A percentile compares a stretch with the other conserved stretches of the same genome.
These are phyloP conservation scores for Drosophila anomalata DNA, from an alignment of 2,888 invertebrate genomes.

Conservation along the genomic window DNA sequence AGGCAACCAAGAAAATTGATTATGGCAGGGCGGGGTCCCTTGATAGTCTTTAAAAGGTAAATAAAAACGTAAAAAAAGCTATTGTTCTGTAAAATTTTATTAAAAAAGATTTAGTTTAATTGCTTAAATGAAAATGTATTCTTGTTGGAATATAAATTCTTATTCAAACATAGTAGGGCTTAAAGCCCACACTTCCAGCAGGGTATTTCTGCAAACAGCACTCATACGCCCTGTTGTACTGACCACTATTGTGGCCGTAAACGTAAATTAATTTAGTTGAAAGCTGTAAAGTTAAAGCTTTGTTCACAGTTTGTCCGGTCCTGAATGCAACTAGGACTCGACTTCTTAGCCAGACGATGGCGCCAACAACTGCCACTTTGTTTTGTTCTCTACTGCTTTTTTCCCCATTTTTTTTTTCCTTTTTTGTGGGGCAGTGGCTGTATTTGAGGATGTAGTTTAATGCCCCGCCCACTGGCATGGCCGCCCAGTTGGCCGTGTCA, in stretches of 20 bases:
- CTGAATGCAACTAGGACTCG: slow-evolving; percentile 23
- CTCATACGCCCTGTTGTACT: slow-evolving; percentile 12
- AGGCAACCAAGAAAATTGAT: slow-evolving; percentile 18
- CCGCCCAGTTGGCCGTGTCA: slow-evolving; percentile 66
- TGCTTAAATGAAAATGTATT: too few relatives aligned
- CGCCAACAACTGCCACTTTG: slow-evolving; percentile 45
- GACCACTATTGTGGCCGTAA: slow-evolving; percentile 60
- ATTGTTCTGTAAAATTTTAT: not conserved
- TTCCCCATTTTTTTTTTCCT: slow-evolving; percentile 1
- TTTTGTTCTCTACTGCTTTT: slow-evolving; percentile 10
- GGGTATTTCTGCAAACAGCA: slow-evolving; percentile 15
- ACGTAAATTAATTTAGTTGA: slow-evolving; percentile 83
- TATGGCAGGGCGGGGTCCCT: not conserved
- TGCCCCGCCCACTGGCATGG: slow-evolving; percentile 45
- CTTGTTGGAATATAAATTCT: not conserved
- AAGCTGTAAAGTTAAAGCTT: slow-evolving; percentile 82
- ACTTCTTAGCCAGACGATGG: slow-evolving; percentile 26
- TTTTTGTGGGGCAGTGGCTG: slow-evolving; percentile 1
- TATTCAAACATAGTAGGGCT: not conserved
- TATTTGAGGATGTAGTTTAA: slow-evolving; percentile 60
- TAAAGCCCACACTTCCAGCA: not conserved
- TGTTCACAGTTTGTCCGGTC: slow-evolving; percentile 63
- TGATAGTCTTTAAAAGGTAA: slow-evolving; percentile 11
- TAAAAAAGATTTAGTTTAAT: not conserved
- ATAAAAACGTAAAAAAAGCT: not conserved